A percentile compares a stretch with the other conserved stretches of the same genome.
Evolutionary conservation across 2,888 invertebrate genomes (phyloP).

Genomic region (Seira ritae): DNA sequence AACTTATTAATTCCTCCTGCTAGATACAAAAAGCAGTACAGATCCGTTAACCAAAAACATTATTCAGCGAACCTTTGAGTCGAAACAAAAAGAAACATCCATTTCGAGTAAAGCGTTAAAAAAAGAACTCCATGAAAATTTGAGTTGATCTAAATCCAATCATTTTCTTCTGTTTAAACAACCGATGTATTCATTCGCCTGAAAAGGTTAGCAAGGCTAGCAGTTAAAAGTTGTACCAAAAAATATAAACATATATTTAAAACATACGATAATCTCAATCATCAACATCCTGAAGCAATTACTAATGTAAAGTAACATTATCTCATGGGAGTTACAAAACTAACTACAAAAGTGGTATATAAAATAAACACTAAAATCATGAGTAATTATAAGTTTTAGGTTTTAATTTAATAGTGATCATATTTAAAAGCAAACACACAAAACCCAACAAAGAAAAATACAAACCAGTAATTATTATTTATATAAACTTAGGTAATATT

Average conservation of each 20-base stretch:
- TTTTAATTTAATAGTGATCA: not conserved
- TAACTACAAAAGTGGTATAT: slow-evolving; percentile 1
- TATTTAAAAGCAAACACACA: not conserved
- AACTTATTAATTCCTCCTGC: slow-evolving; percentile 4
- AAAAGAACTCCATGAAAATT: no score
- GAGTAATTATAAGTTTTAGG: not conserved
- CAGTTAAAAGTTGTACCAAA: not conserved
- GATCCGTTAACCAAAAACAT: no score
- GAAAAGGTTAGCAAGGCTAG: not conserved
- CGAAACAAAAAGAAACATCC: no score
- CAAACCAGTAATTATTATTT: slow-evolving; percentile 8
- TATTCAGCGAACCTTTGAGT: no score
- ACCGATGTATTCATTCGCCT: no score
- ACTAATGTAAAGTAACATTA: not conserved
- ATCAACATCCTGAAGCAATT: not conserved
- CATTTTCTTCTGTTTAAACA: no score
- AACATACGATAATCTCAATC: slow-evolving; percentile 4
- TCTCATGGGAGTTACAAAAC: not conserved
- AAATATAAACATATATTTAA: not conserved
- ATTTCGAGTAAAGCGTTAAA: no score
- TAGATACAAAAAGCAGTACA: not conserved
- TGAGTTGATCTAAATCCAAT: no score
- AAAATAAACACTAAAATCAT: not conserved
- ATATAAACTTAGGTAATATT: not conserved
- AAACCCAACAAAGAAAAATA: not conserved